Conservation (phyloP, 2,113 vertebrate species). For the Oncorhynchus nerka region DNA sequence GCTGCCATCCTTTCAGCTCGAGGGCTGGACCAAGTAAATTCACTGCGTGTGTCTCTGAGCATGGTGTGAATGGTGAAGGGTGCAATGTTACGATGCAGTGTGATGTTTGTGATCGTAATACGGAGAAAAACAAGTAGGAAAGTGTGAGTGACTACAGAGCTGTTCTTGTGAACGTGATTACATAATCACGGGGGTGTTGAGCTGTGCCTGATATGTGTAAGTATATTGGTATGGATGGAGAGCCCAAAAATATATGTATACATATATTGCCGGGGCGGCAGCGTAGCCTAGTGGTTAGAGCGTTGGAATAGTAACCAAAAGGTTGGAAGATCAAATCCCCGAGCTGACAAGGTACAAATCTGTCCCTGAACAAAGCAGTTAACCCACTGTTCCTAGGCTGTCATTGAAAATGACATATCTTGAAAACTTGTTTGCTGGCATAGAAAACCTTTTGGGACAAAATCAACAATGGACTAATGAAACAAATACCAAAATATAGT, state of each 20-base stretch:
- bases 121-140: neutral
- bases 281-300: too few relatives aligned
- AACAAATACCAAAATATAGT: too few relatives aligned
- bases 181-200: neutral
- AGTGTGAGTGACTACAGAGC: neutral
- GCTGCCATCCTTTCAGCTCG: neutral
- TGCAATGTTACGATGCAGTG: neutral
- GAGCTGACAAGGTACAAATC: too few relatives aligned
- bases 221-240: neutral
- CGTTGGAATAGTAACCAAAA: too few relatives aligned
- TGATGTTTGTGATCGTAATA: neutral
- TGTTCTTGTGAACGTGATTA: neutral
- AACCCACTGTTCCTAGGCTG: too few relatives aligned
- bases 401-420: too few relatives aligned
- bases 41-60: neutral
- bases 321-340: too few relatives aligned
- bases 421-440: too few relatives aligned
- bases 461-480: too few relatives aligned
- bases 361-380: too few relatives aligned
- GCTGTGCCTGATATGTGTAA: neutral
- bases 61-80: neutral
- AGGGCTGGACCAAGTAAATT: neutral
- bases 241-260: neutral
- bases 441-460: too few relatives aligned
- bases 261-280: too few relatives aligned